Base-by-base conservation (phyloP, 35 echinoderm and acorn worm species). In the Heliocidaris erythrogramma region DNA sequence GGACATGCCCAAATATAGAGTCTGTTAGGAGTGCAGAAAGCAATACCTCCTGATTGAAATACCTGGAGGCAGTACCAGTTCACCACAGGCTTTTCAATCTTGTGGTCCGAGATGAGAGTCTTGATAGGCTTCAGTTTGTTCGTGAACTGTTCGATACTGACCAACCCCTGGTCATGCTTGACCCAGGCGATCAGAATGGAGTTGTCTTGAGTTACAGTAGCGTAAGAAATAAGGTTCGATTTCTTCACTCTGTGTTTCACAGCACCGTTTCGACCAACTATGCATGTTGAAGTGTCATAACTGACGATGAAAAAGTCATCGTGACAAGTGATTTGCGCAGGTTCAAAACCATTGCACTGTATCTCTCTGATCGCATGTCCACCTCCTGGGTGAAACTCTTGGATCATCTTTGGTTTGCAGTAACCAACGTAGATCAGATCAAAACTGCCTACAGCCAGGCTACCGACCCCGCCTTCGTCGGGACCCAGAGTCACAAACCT, bases 1-100 rank as follows among this genome's bases (percentile, higher is more conserved):
- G 9, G 52, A 56, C 52, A 56, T 11, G 52, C 52, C 10, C 10
- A 30, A 11, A 86, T 86, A 24, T 86, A 86, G n/a, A 86, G 31
- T 32, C 85, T 86, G 85, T 86, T 32, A 18, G 85, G 21, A 86
- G 85, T 86, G 21, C 85, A 86, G 85, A 86, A 86, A 30, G 85
- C 85, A 30, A 86, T 24, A 11, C 31, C 85, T 18, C 85, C 85
- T 18, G 85, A 30, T 12, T 9, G 2, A 24, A 86, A 86, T 2
- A 30, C 85, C 31, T 29, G 85, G 21, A 86, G 85, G 85, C 21
- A 86, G 21, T 86, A 86, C 85, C 85, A 30, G 9, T 32, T 29
- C 85, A 30, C 21, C 31, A 30, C 21, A 30, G 85, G 13, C 5
- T 30, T 86, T 12, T 86, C n/a, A 30, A 86, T 86, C 85, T 32